Base-by-base conservation (phyloP, 2,888 invertebrate species). In the Cheilosia urbana region DNA sequence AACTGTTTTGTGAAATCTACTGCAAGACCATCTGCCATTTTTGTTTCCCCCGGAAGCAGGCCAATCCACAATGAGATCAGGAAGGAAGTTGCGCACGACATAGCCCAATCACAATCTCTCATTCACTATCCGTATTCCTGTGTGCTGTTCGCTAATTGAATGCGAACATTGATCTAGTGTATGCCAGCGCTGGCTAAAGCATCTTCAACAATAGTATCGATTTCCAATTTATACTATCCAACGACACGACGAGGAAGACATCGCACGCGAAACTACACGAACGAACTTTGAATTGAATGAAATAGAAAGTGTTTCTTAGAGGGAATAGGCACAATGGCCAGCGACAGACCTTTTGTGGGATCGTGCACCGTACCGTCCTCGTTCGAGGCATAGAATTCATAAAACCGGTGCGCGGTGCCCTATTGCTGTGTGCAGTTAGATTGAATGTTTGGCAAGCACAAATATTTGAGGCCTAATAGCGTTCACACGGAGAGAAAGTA, bases 241-340 rank as follows among this genome's bases (percentile, higher is more conserved):
- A 34, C 58, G 42, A 4, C 55, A 65, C 47, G 19, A 60, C 15
- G 58, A 77, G 69, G 65, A 82, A 71, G 81, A 58, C 27, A 51
- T 15, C 24, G 49, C 21, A 51, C 6, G 71, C 55, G 55, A 27
- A 62, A 42, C 42, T 27, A n/a, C 9, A 7, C 6, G 9, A 53
- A 72, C 78, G 62, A 78, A 73, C 58, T 65, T 17, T 73, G 65
- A 9, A 37, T 37, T 9, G 47, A 84, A 71, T 66, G 69, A 84
- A 84, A 80, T 66, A 84, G 84, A 84, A 84, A 84, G 84, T 58
- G 76, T 55, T 47, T 19, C 45, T 60, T 17, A 55, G 47, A 49
- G 49, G 47, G n/a, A 68, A 68, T 37, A 34, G 47, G 58, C 9
- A 79, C 37, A 60, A 68, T 73, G 49, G 37, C 76, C 49, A 57